Evolutionary conservation across 1,140 invertebrate species (phyloP).

Genomic region (Chionoecetes opilio): DNA sequence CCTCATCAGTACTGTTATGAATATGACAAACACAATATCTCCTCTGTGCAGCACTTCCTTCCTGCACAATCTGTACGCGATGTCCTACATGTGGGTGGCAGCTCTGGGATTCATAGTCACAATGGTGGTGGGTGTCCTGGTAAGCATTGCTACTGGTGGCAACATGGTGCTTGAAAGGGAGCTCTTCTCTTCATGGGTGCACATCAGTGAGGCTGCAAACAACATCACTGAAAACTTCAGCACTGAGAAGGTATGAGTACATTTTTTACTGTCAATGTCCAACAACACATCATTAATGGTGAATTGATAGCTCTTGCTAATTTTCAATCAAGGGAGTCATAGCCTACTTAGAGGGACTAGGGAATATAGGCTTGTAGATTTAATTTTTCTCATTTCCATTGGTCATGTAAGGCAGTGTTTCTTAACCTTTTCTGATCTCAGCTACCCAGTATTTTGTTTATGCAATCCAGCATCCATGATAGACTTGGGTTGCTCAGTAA

Average conservation of each 20-base stretch:
- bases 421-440: too few relatives aligned
- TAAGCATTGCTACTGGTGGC: conserved; percentile 81
- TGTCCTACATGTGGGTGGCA: conserved; percentile 95
- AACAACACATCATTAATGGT: not conserved
- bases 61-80: conserved; percentile 86
- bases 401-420: too few relatives aligned
- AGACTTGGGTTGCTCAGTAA: too few relatives aligned
- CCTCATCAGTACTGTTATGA: too few relatives aligned
- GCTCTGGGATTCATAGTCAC: conserved; percentile 89
- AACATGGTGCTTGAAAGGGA: conserved; percentile 57
- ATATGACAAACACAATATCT: not conserved
- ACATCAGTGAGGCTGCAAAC: not conserved
- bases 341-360: too few relatives aligned
- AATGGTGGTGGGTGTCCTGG: conserved; percentile 87
- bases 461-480: too few relatives aligned
- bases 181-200: conserved; percentile 57
- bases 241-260: conserved; percentile 44
- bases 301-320: too few relatives aligned
- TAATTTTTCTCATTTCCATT: too few relatives aligned
- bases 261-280: not conserved
- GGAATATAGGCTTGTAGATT: too few relatives aligned
- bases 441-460: too few relatives aligned
- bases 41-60: conserved; percentile 56
- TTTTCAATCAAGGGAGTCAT: too few relatives aligned
- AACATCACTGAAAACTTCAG: not conserved